phyloP scores from a whole-genome alignment of 2,888 invertebrate species.

The Poecilobothrus nobilitatus region DNA sequence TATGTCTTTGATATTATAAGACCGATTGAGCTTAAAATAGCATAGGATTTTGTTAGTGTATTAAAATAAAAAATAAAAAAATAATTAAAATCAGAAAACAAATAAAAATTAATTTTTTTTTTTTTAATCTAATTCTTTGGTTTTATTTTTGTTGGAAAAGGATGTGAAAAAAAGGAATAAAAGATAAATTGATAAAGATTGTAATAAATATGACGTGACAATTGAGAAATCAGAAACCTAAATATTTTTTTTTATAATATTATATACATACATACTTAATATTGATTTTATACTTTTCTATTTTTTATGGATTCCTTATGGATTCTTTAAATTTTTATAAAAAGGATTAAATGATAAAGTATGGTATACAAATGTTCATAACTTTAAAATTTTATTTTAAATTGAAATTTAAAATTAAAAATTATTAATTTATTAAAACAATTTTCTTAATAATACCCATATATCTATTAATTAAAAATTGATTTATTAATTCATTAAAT shows the following conservation, averaged over 20 bases:
- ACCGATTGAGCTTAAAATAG: constrained; percentile 1
- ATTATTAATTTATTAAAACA: no score
- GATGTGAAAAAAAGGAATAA: neutral
- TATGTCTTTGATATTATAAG: neutral
- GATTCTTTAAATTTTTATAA: no score
- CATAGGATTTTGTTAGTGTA: neutral
- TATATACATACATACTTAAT: neutral
- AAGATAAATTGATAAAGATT: neutral
- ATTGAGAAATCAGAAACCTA: neutral
- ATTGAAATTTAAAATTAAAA: no score
- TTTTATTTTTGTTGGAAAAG: neutral
- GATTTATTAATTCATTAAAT: no score
- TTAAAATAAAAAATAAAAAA: neutral
- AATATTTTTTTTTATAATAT: neutral
- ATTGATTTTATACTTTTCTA: neutral
- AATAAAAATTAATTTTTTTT: neutral
- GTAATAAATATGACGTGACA: neutral
- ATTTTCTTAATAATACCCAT: no score
- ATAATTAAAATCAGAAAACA: neutral
- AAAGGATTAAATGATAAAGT: no score
- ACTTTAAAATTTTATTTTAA: no score
- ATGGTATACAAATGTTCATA: no score
- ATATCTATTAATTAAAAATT: no score
- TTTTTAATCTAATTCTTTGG: neutral
- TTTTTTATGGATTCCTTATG: no score